Percentiles rank a stretch among this genome's conserved stretches.
phyloP scores from a whole-genome alignment of 2,888 invertebrate species.

The Cheilosia scutellata region DNA sequence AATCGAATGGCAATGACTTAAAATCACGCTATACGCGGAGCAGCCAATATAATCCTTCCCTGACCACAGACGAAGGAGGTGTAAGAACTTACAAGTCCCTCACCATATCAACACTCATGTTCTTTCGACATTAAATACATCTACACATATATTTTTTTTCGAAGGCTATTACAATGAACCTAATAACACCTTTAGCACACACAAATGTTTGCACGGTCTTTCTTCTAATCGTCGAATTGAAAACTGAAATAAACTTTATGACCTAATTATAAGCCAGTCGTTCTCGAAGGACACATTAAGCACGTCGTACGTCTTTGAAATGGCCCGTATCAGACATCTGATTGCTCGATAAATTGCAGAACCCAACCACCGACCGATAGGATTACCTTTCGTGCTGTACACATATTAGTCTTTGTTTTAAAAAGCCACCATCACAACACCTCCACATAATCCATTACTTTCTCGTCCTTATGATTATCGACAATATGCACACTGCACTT shows the following conservation, averaged over 20 bases:
- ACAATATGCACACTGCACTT: not conserved
- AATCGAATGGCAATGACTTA: constrained; percentile 5
- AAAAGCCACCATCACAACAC: constrained; percentile 3
- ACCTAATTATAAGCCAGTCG: constrained; percentile 33
- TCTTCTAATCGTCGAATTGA: not conserved
- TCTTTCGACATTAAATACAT: not conserved
- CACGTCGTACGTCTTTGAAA: constrained; percentile 5
- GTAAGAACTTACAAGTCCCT: not conserved
- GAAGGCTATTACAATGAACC: not conserved
- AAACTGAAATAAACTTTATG: constrained; percentile 19
- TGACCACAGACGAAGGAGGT: constrained; percentile 11
- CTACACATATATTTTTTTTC: no score
- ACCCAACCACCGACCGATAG: not conserved
- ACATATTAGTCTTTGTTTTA: constrained; percentile 26
- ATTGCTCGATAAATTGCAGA: constrained; percentile 16
- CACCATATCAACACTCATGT: constrained; percentile 2
- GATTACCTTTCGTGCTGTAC: constrained; percentile 4
- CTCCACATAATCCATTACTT: not conserved
- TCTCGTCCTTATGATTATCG: constrained; percentile 14
- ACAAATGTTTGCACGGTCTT: not conserved
- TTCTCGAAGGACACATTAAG: constrained; percentile 29
- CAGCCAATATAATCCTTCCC: not conserved
- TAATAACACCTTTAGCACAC: not conserved
- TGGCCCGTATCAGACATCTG: not conserved
- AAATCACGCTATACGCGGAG: not conserved